These are phyloP conservation scores for Apotomis turbidana DNA, from an alignment of 2,888 invertebrate genomes.

Conservation along the genomic window DNA sequence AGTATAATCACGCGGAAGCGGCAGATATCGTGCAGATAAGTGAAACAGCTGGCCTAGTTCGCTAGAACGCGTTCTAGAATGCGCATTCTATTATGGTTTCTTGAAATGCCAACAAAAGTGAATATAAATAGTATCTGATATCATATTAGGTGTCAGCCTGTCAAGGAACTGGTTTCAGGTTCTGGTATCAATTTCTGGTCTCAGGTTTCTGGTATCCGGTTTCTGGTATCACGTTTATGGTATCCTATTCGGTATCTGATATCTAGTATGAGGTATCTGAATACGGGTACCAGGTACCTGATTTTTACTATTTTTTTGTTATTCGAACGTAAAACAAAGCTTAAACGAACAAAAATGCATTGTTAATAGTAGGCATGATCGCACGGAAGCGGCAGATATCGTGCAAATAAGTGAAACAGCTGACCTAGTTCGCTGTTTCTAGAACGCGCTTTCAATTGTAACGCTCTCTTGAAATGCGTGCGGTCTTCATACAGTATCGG, in stretches of 20 bases:
- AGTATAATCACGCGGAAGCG: constrained; percentile 60
- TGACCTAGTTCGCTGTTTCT: constrained; percentile 61
- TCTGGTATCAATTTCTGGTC: too few species aligned
- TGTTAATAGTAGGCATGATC: constrained; percentile 66
- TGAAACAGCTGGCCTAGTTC: constrained; percentile 61
- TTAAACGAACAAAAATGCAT: constrained; percentile 47
- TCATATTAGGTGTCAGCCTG: too few species aligned
- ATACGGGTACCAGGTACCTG: too few species aligned
- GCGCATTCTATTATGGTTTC: constrained; percentile 51
- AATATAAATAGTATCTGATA: too few species aligned
- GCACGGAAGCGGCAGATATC: constrained; percentile 56
- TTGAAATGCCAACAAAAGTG: constrained; percentile 11
- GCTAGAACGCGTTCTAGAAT: constrained; percentile 45
- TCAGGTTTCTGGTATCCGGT: too few species aligned
- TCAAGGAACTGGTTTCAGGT: too few species aligned
- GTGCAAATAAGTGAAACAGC: constrained; percentile 51
- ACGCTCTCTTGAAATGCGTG: too few species aligned
- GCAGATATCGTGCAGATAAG: constrained; percentile 55
- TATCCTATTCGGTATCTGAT: too few species aligned
- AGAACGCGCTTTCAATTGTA: constrained; percentile 48
- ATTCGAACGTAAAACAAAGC: too few species aligned
- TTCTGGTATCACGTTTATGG: too few species aligned
- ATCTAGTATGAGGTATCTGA: too few species aligned
- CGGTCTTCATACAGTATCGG: neutral
- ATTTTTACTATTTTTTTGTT: too few species aligned